A percentile compares a stretch with the other conserved stretches of the same genome.
Evolutionary conservation across 2,113 vertebrate genomes (phyloP).

Genomic region (Cephalopterus ornatus): DNA sequence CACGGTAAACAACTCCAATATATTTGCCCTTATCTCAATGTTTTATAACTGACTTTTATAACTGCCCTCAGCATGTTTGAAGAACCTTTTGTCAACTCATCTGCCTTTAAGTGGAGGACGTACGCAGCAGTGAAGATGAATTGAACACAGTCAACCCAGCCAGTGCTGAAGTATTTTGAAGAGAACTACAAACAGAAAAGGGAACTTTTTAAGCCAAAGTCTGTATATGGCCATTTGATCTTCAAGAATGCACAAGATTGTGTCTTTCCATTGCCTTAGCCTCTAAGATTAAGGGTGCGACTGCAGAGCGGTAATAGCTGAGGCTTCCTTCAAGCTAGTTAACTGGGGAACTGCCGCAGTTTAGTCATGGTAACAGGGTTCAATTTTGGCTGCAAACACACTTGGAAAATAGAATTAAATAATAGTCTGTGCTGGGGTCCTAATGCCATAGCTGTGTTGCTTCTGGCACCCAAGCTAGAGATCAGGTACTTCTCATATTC

Average conservation of each 20-base stretch:
- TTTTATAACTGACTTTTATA: conserved; percentile 8
- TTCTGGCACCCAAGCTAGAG: not conserved
- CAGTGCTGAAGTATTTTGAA: not conserved
- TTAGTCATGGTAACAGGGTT: not conserved
- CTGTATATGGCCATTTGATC: not conserved
- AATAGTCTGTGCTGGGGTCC: not conserved
- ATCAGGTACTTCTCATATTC: not conserved
- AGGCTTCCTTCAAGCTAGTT: not conserved
- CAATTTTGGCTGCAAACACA: not conserved
- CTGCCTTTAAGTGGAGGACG: not conserved
- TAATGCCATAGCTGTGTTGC: not conserved
- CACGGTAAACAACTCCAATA: not conserved
- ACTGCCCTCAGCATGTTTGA: not conserved
- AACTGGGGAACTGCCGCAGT: not conserved
- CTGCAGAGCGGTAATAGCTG: not conserved
- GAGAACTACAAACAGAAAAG: not conserved
- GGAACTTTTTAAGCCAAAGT: conserved; percentile 42
- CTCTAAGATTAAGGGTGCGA: not conserved
- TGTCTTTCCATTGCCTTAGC: conserved; percentile 35
- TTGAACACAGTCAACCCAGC: not conserved
- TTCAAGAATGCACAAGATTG: not conserved
- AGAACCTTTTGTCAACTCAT: not conserved
- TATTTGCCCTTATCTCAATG: not conserved
- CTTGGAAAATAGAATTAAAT: not conserved
- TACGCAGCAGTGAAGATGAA: not conserved